These are phyloP conservation scores for Conistra vaccinii DNA, from an alignment of 2,888 invertebrate species.

Conservation along the genomic window DNA sequence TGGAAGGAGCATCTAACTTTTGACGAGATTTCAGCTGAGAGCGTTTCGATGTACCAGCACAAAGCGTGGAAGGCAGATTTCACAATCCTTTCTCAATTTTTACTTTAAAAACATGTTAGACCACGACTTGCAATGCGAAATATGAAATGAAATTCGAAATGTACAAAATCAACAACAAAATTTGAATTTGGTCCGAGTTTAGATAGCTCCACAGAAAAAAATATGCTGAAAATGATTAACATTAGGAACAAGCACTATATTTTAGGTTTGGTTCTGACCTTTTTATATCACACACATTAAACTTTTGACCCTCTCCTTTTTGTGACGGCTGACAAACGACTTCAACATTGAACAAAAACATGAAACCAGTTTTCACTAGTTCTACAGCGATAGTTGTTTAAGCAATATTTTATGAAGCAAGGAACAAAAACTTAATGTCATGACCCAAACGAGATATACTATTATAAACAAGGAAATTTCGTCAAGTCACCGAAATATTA, in stretches of 20 bases:
- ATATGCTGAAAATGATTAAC: not conserved
- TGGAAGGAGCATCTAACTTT: not conserved
- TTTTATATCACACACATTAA: slow-evolving; percentile 24
- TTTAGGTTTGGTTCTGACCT: slow-evolving; percentile 3
- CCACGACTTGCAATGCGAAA: not conserved
- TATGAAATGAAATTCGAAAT: not conserved
- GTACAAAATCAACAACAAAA: not conserved
- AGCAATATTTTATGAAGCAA: slow-evolving; percentile 58
- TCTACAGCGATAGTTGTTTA: slow-evolving; percentile 41
- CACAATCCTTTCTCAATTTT: not conserved
- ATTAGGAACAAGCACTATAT: not conserved
- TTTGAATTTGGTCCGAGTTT: not conserved
- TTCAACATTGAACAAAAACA: slow-evolving; percentile 40
- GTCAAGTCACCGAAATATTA: slow-evolving; percentile 71
- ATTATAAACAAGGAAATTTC: slow-evolving; percentile 59
- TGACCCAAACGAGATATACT: slow-evolving; percentile 59
- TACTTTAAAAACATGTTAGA: not conserved
- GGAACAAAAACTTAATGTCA: slow-evolving; percentile 65
- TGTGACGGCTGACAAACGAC: slow-evolving; percentile 23
- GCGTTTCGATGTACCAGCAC: slow-evolving; percentile 24
- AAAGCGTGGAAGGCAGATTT: not conserved
- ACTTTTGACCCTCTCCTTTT: slow-evolving; percentile 33
- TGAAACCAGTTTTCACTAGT: slow-evolving; percentile 18
- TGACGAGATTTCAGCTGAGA: slow-evolving; percentile 20
- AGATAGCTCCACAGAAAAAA: not conserved